phyloP scores from a whole-genome alignment of 2,113 vertebrate genomes.

The Ammodramus savannarum region DNA sequence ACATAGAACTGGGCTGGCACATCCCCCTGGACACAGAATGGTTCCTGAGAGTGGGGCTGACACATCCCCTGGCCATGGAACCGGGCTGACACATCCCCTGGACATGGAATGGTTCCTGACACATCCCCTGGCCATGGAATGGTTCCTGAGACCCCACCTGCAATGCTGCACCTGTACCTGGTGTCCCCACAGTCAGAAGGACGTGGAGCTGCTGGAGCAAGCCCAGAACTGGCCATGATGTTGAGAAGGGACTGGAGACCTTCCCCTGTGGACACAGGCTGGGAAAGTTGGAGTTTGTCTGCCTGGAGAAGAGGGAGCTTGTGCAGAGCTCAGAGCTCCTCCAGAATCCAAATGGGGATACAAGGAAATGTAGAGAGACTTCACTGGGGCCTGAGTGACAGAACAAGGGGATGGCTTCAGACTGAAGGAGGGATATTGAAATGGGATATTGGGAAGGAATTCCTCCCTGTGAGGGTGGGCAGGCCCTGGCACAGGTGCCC shows the following conservation, averaged over 20 bases:
- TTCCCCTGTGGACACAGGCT: rapidly evolving
- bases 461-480: rapidly evolving
- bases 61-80: too few relatives aligned
- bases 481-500: neutral
- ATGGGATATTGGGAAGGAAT: too few relatives aligned
- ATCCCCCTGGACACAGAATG: neutral
- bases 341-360: rapidly evolving
- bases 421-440: neutral
- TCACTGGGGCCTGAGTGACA: neutral
- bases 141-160: rapidly evolving
- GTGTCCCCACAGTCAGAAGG: rapidly evolving
- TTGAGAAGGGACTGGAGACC: neutral
- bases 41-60: neutral
- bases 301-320: neutral
- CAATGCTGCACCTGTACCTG: rapidly evolving
- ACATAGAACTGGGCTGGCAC: neutral
- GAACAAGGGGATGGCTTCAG: neutral
- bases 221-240: rapidly evolving
- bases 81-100: too few relatives aligned
- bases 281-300: neutral
- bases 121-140: neutral
- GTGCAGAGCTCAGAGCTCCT: neutral
- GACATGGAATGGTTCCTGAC: too few relatives aligned
- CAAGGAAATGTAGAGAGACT: neutral
- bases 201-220: rapidly evolving